phyloP scores from a whole-genome alignment of 1,140 invertebrate species.

The Manduca sexta region DNA sequence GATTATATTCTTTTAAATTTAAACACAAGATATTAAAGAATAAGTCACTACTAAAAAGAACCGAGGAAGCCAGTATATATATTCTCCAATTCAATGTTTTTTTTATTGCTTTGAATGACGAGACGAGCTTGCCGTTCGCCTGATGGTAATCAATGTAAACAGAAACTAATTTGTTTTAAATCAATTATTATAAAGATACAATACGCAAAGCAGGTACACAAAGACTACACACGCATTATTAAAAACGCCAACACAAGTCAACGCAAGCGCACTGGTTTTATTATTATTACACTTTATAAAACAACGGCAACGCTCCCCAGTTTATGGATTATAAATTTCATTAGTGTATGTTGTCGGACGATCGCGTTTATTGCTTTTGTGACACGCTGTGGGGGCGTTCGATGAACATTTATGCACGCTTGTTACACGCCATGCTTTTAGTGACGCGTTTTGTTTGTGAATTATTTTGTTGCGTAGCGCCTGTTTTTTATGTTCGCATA shows the following conservation, averaged over 20 bases:
- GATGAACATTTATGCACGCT: slow-evolving; percentile 2
- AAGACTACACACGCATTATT: neutral
- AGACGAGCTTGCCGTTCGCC: no score
- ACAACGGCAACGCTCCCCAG: slow-evolving; percentile 39
- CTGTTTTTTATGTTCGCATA: neutral
- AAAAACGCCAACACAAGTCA: neutral
- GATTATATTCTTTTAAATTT: no score
- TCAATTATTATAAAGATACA: no score
- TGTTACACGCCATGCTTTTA: neutral
- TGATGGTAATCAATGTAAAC: no score
- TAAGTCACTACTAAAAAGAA: no score
- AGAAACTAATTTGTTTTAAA: no score
- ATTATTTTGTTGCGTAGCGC: neutral
- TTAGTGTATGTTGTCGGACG: slow-evolving; percentile 58
- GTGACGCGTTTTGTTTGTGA: neutral
- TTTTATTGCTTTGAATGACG: no score
- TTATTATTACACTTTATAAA: slow-evolving; percentile 65
- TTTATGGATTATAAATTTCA: slow-evolving; percentile 69
- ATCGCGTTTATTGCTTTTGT: slow-evolving; percentile 46
- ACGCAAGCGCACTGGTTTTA: slow-evolving; percentile 33
- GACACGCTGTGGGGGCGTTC: slow-evolving; percentile 21
- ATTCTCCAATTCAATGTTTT: no score
- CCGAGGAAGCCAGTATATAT: no score
- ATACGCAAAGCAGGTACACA: no score
- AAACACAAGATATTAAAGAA: no score